These are phyloP conservation scores for Camponotus fellah DNA, from an alignment of 2,888 invertebrate genomes.

Conservation along the genomic window DNA sequence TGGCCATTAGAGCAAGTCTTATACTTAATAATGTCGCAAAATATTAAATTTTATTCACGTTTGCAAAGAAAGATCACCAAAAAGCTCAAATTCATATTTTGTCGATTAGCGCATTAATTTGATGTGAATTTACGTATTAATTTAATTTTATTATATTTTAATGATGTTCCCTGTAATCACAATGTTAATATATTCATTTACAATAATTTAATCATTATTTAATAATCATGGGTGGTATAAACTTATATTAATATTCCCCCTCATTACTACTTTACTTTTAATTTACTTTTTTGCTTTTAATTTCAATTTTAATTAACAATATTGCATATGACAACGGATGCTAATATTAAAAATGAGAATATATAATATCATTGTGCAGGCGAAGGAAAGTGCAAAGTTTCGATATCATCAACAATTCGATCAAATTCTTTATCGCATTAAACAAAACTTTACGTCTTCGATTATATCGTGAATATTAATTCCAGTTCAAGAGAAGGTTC, in stretches of 20 bases:
- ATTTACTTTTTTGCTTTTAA: not conserved
- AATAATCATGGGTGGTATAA: not conserved
- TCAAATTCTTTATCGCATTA: conserved; percentile 4
- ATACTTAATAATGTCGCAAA: not conserved
- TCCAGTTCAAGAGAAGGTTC: conserved; percentile 15
- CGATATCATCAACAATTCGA: not conserved
- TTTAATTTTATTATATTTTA: conserved; percentile 43
- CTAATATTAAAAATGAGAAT: conserved; percentile 6
- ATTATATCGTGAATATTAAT: conserved; percentile 23
- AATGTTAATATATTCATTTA: conserved; percentile 36
- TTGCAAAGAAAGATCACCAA: not conserved
- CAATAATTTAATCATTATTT: conserved; percentile 22
- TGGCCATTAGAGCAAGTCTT: not conserved
- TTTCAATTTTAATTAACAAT: not conserved
- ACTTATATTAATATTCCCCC: not conserved
- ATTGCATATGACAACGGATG: not conserved
- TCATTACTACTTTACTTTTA: not conserved
- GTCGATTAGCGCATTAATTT: conserved; percentile 21
- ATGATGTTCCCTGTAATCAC: conserved; percentile 7
- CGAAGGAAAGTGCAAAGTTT: not conserved
- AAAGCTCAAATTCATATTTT: not conserved
- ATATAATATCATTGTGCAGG: not conserved
- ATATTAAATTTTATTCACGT: conserved; percentile 21
- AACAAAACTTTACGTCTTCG: conserved; percentile 4
- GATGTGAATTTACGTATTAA: conserved; percentile 27